These are phyloP conservation scores for Rousettus leschenaultii DNA, from an alignment of 2,113 vertebrate species.

Conservation along the genomic window DNA sequence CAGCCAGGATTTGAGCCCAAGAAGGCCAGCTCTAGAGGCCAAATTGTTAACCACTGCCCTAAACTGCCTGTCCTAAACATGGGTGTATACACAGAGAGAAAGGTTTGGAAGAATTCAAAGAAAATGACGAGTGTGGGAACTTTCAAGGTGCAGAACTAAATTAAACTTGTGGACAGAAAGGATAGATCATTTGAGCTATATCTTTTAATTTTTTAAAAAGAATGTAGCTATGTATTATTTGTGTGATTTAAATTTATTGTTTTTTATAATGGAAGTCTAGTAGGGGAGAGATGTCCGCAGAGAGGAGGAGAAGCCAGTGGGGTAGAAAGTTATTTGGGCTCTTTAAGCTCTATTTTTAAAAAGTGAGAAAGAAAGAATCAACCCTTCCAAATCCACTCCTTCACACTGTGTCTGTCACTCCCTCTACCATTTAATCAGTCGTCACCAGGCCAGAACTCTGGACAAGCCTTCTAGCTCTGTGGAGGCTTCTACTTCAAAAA, in stretches of 20 bases:
- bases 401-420: neutral
- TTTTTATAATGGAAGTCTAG: neutral
- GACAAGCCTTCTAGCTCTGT: neutral
- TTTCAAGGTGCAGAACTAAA: neutral
- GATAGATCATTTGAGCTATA: neutral
- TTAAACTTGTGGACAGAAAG: neutral
- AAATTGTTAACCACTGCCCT: neutral
- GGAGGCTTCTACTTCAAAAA: neutral
- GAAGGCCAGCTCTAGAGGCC: neutral
- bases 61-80: neutral
- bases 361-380: neutral
- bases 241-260: neutral
- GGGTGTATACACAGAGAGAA: neutral
- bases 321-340: neutral
- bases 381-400: neutral
- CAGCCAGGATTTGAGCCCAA: neutral
- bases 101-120: neutral
- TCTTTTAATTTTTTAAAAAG: neutral
- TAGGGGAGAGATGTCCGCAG: neutral
- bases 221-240: neutral
- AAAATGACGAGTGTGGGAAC: neutral
- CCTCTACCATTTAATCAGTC: neutral
- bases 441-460: neutral
- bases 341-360: neutral
- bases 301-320: neutral